phyloP scores from a whole-genome alignment of 2,888 invertebrate genomes.

The Aproaerema taeniolella region DNA sequence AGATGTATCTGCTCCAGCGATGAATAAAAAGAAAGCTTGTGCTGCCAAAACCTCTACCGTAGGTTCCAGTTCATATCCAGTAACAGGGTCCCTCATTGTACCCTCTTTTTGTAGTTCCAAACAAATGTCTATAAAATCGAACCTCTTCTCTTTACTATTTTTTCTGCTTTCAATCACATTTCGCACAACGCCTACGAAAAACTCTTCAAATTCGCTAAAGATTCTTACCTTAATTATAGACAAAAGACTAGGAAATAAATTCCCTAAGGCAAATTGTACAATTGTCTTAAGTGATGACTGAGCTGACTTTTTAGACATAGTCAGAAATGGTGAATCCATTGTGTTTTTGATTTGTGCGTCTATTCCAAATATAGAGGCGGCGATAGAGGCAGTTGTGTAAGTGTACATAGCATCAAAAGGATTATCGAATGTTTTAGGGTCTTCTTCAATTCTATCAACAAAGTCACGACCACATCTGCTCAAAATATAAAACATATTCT shows the following conservation, averaged over 20 bases:
- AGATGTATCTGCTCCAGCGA: slow-evolving; percentile 62
- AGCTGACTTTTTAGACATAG: slow-evolving; percentile 40
- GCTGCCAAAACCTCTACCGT: slow-evolving; percentile 53
- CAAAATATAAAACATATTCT: slow-evolving; percentile 55
- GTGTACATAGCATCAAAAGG: slow-evolving; percentile 41
- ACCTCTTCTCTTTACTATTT: slow-evolving; percentile 23
- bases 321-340: slow-evolving; percentile 50
- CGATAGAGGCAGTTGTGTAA: slow-evolving; percentile 48
- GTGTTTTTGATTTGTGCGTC: slow-evolving; percentile 42
- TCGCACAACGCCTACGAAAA: slow-evolving; percentile 48
- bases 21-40: slow-evolving; percentile 63
- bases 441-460: slow-evolving; percentile 32
- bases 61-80: slow-evolving; percentile 39
- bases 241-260: slow-evolving; percentile 33
- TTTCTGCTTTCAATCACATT: slow-evolving; percentile 37
- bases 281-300: slow-evolving; percentile 28
- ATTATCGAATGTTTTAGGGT: slow-evolving; percentile 26
- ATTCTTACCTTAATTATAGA: slow-evolving; percentile 35
- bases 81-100: slow-evolving; percentile 34
- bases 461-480: slow-evolving; percentile 47
- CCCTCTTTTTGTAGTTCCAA: slow-evolving; percentile 47
- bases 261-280: slow-evolving; percentile 27
- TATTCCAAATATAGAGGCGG: slow-evolving; percentile 60
- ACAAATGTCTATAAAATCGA: slow-evolving; percentile 52
- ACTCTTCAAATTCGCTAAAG: slow-evolving; percentile 44